Evolutionary conservation across 2,113 vertebrate genomes (phyloP), one percentile per base, ranked within the genome.

Genomic region (Lethenteron camtschaticum): DNA sequence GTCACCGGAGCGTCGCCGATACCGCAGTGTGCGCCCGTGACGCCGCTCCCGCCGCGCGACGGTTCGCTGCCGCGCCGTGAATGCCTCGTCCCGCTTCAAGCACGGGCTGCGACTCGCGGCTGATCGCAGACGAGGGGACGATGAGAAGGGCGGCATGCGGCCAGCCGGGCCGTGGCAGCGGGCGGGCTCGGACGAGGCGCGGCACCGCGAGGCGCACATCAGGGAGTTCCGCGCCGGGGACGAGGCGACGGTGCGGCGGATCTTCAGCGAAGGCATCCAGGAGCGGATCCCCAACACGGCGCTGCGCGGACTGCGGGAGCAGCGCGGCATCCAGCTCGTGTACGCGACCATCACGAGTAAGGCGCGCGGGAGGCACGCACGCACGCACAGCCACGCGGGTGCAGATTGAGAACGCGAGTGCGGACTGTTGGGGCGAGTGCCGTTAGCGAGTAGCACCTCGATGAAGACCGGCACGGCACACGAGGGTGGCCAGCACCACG

Each of bases 31-130:
- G 13, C 59, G 16, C 59, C 9, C n/a, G 10, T 24, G 63, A n/a
- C n/a, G 24, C 63, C 63, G n/a, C 16, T 18, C 59, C 13, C 59
- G 16, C 59, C 59, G 16, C n/a, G n/a, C 63, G 63, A 66, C 63
- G n/a, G 11, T 24, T 18, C 16, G 20, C n/a, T 55, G 70, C 70
- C 58, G 12, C 56, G 18, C 58, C 6, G 66, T 71, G 57, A 57
- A 95, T 96, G 90, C 84, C 89, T 86, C 89, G 81, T 84, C 81
- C 85, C 83, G 85, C 90, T 85, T 86, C 87, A 77, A 85, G 87
- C 82, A 95, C 95, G 90, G 90, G 92, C 85, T 96, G 90, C 83
- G 89, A 95, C 85, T 90, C 88, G 79, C 88, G 89, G 85, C 92
- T 96, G 73, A 86, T 90, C 83, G 87, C 89, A 75, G 89, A 92